These are phyloP conservation scores for Agonopterix subpropinquella DNA, from an alignment of 2,888 invertebrate genomes.

Conservation along the genomic window DNA sequence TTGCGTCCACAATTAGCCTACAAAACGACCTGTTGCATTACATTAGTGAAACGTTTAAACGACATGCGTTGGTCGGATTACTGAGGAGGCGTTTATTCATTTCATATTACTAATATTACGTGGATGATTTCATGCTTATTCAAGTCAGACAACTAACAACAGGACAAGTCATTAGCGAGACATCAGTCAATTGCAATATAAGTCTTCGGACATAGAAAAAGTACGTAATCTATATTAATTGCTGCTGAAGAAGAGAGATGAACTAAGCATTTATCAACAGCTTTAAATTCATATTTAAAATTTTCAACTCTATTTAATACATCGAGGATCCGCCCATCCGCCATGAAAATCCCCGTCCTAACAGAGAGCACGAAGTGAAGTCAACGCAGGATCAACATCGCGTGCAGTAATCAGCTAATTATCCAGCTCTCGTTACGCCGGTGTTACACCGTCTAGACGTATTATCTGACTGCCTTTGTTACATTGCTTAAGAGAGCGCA, in stretches of 20 bases:
- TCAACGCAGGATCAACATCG: slow-evolving; percentile 1
- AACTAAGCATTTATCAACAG: too few relatives aligned
- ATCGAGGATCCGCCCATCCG: too few relatives aligned
- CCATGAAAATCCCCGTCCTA: neutral
- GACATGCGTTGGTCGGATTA: neutral
- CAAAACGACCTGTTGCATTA: slow-evolving; percentile 58
- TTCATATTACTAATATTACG: too few relatives aligned
- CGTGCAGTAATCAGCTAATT: slow-evolving; percentile 46
- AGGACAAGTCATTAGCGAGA: too few relatives aligned
- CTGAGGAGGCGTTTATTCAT: neutral
- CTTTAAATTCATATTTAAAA: too few relatives aligned
- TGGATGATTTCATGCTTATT: too few relatives aligned
- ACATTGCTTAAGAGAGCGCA: slow-evolving; percentile 3
- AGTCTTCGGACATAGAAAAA: too few relatives aligned
- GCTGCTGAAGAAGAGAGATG: too few relatives aligned
- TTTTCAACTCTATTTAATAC: too few relatives aligned
- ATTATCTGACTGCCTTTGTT: slow-evolving; percentile 31
- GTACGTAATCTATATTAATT: too few relatives aligned
- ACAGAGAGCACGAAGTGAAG: neutral
- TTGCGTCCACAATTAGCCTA: slow-evolving; percentile 58
- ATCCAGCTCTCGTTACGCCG: slow-evolving; percentile 27
- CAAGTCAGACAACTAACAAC: too few relatives aligned
- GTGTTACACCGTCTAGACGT: slow-evolving; percentile 44
- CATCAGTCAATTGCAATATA: too few relatives aligned
- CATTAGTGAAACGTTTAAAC: slow-evolving; percentile 36